Percentiles rank a stretch among this genome's conserved stretches.
phyloP scores from a whole-genome alignment of 1,140 invertebrate species.

The Drosophila lacertosa region DNA sequence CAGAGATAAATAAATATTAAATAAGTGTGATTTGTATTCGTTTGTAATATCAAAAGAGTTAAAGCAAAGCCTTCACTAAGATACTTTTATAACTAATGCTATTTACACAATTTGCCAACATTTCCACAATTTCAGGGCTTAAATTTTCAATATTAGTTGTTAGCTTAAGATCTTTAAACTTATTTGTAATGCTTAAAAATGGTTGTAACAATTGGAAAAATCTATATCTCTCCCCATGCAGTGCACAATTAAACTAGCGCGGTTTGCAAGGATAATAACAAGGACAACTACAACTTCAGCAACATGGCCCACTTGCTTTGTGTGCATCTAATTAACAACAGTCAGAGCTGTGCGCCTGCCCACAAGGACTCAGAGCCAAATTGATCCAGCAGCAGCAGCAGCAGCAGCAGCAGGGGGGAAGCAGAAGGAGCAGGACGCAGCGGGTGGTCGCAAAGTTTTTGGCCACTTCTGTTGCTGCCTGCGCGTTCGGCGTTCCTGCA shows the following conservation, averaged over 20 bases:
- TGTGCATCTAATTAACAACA: conserved; percentile 70
- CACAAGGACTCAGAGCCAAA: neutral
- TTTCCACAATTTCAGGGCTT: too few relatives aligned
- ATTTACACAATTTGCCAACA: too few relatives aligned
- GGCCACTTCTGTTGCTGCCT: conserved; percentile 60
- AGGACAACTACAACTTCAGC: neutral
- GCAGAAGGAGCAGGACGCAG: too few relatives aligned
- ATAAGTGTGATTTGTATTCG: too few relatives aligned
- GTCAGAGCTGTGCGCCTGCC: conserved; percentile 25
- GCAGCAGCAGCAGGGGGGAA: too few relatives aligned
- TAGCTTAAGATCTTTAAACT: too few relatives aligned
- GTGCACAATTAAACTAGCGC: conserved; percentile 38
- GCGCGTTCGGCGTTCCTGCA: conserved; percentile 28
- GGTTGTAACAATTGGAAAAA: conserved; percentile 10
- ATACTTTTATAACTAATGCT: too few relatives aligned
- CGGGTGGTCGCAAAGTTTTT: conserved; percentile 56
- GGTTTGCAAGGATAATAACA: conserved; percentile 29
- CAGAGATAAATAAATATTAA: too few relatives aligned
- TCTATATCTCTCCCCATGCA: conserved; percentile 26
- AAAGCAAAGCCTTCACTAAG: too few relatives aligned
- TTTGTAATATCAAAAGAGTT: too few relatives aligned
- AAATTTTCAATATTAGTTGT: too few relatives aligned
- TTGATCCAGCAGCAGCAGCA: conserved; percentile 5
- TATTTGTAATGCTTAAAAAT: too few relatives aligned
- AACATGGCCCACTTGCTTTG: conserved; percentile 12